Evolutionary conservation across 2,113 vertebrate species (phyloP), one percentile per base, ranked within the genome.

Genomic region (Tauraco erythrolophus): DNA sequence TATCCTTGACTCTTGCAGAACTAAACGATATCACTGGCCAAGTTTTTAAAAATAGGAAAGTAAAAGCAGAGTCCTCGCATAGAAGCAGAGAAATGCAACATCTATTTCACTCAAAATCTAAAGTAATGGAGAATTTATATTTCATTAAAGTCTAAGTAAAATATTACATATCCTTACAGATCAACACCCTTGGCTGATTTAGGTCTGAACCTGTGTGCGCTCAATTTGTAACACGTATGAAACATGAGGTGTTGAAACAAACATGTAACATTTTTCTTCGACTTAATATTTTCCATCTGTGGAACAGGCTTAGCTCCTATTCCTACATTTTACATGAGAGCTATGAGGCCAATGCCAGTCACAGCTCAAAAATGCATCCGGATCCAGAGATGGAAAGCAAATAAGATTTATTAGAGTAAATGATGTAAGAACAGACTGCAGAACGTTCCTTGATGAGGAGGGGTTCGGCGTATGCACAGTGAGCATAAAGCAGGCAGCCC

Each of bases 351-450:
- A 79, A 71, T 25, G 37, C 70, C 84, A 94, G 61, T 87, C 57
- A 92, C 65, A 65, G 87, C 77, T 95, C 87, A 78, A 87, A 94
- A 89, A 35, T 27, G 39, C 69, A 65, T 48, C 89, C 60, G 22
- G 51, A 82, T 24, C 27, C 86, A 84, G 61, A 84, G 80, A 58
- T 18, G 61, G 65, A 79, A 87, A 88, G 75, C 53, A 88, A 96
- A 91, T 75, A 58, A 51, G 64, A 89, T 87, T 71, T 51, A 46
- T 91, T 46, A 45, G 43, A 74, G 76, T 48, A 53, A 86, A 65
- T 79, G 54, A 84, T 77, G 57, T 62, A 95, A 76, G 60, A 95
- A 66, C 15, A 61, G 87, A 82, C 51, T 96, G 95, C 46, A 75
- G 94, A 93, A 88, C 19, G 83, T 46, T 87, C 75, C 93, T 86